Evolutionary conservation across 2,113 vertebrate genomes (phyloP), one percentile per base, ranked within the genome.

Genomic region (Regulus satrapa): DNA sequence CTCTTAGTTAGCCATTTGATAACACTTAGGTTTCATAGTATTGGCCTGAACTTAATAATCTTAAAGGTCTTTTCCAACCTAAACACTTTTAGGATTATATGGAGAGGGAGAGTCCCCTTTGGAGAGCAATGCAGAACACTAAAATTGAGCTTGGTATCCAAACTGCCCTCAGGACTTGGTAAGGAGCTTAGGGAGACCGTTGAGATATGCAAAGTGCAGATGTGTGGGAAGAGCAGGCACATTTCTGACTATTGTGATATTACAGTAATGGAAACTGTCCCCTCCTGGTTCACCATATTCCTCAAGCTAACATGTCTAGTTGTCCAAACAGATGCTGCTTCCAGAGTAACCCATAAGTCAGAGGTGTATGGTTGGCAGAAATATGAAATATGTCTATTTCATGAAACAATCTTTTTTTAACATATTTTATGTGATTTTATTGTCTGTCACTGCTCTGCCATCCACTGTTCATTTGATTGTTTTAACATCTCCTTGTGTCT

Each of bases 391-490:
- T 67, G 25, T 36, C 69, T 89, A 13, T 75, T 95, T 61, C 58
- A 58, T 38, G 18, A 75, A 79, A 61, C 25, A 20, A 48, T 66
- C 29, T 66, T 66, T 72, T 64, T 86, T 32, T 11, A 84, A 73
- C 38, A 76, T 61, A 24, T 89, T 93, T 92, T 88, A 85, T 11
- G 8, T 89, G 78, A 90, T 31, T 79, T 78, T 96, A 85, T 41
- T 72, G 21, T 82, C 88, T 92, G 69, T 85, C 88, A 68, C 36
- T 64, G 8, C 64, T 88, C 10, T 40, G 6, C 51, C 41, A 61
- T 68, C 25, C 9, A 0, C 62, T 58, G 41, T 78, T 88, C 54
- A 73, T 82, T 82, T 69, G 68, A 58, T 9, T 61, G 25, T 31
- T 82, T 24, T 41, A 87, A 45, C 56, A 48, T 79, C 14, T 85